Base-by-base conservation (phyloP, 35 echinoderm and acorn worm species). In the Apostichopus parvimensis region DNA sequence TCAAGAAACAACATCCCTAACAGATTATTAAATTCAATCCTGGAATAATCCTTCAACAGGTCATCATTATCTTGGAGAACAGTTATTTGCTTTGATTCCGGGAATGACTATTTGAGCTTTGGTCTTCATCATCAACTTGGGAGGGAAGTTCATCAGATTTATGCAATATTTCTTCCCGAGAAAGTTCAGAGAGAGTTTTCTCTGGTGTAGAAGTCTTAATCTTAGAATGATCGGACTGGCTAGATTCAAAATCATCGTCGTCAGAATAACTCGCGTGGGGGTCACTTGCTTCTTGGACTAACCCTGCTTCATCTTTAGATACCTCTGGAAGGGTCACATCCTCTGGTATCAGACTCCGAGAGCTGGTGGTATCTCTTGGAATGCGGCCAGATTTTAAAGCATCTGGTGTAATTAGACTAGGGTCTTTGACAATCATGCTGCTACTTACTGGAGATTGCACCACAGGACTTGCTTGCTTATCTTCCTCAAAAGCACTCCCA, bases 191-290 rank as follows among this genome's bases (percentile, higher is more conserved):
- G 15, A 28, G 6, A n/a, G 86, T 52, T 9, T n/a, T 53, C 22
- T 88, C 86, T 10, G 86, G 86, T 10, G 86, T 88, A n/a, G 86
- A 88, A 17, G 86, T 88, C 68, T 64, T 88, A 1, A 88, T 64
- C 17, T 72, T 12, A 8, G 86, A 88, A 28, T 72, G 60, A 9
- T 73, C 68, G 17, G 86, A 72, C 28, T 21, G 79, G 11, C 79
- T 82, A 53, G 79, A 82, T 12, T 82, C 79, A 82, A 82, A 82
- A 24, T 82, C 86, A 24, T 82, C 86, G 23, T 88, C 62, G 18
- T 88, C 25, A 1, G 86, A 88, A 20, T 66, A 73, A 1, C 52
- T 52, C n/a, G 23, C 18, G 58, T 58, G 20, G 1, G 81, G 57
- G 52, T 84, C 21, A 52, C 20, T n/a, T 84, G 53, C 20, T 0